These are phyloP conservation scores for Periophthalmodon schlosseri DNA, from an alignment of 2,113 vertebrate genomes.

Conservation along the genomic window DNA sequence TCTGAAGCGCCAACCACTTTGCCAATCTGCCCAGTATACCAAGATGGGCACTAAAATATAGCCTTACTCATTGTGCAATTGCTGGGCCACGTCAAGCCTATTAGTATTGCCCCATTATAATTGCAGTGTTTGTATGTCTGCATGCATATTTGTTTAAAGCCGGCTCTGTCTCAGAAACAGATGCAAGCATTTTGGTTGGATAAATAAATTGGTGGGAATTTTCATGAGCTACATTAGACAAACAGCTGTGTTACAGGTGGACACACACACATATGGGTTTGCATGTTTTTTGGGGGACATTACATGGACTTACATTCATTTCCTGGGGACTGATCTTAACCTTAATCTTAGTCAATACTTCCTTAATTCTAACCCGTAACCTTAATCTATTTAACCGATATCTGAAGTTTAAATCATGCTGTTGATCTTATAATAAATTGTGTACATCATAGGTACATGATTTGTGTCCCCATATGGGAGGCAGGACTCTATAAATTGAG, in stretches of 20 bases:
- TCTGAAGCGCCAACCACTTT: not conserved
- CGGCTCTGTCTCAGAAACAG: conserved; percentile 46
- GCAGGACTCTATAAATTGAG: too few relatives aligned
- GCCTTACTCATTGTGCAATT: not conserved
- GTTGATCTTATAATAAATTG: too few relatives aligned
- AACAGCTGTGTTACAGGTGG: conserved; percentile 78
- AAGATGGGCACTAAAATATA: not conserved
- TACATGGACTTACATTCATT: too few relatives aligned
- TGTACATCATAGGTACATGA: too few relatives aligned
- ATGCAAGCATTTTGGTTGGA: conserved; percentile 72
- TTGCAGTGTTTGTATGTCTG: conserved; percentile 31
- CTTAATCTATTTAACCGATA: too few relatives aligned
- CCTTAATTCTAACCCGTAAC: too few relatives aligned
- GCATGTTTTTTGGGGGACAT: too few relatives aligned
- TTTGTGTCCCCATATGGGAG: too few relatives aligned
- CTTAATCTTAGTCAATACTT: too few relatives aligned
- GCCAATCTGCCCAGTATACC: not conserved
- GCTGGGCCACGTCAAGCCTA: not conserved
- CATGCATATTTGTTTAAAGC: conserved; percentile 25
- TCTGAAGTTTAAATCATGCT: too few relatives aligned
- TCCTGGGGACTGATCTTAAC: too few relatives aligned
- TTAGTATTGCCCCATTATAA: conserved; percentile 16
- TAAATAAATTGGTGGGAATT: conserved; percentile 72
- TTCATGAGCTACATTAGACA: conserved; percentile 67
- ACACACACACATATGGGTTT: not conserved